Evolutionary conservation across 2,113 vertebrate species (phyloP), one percentile per base, ranked within the genome.

Genomic region (Paralichthys olivaceus): DNA sequence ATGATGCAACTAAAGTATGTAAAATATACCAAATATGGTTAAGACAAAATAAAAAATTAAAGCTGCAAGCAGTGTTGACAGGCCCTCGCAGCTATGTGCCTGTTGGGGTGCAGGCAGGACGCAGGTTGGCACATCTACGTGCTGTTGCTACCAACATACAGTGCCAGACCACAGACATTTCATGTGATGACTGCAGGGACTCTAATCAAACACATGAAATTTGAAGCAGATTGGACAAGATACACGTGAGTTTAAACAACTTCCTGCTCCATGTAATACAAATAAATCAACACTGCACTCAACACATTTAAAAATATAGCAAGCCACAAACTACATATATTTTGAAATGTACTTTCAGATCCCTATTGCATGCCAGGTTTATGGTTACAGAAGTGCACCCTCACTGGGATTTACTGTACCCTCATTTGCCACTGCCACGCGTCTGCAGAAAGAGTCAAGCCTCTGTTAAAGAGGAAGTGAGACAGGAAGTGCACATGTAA

Each of bases 391-490:
- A 66, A 63, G 57, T 79, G 40, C 23, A 65, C 56, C 8, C 1
- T 73, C 26, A 61, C 28, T 53, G 17, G 11, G 14, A 29, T 65
- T 66, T 60, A 74, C 40, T 40, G 23, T 63, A 58, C 43, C 34
- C 22, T 54, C n/a, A 77, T 77, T 59, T 59, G 32, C n/a, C 53
- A 51, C 37, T 19, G 9, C 51, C 32, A 60, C 53, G 69, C 13
- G 72, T 34, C 0, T 47, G 4, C 28, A n/a, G 5, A 54, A 66
- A 72, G 51, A 55, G 13, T 29, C 17, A 11, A 40, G 47, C 70
- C 37, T 77, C 32, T 61, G 70, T 72, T 78, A 71, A 78, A 81
- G 73, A 83, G 79, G 91, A 92, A 92, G 86, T 79, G 82, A 89
- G 59, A 87, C 79, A 76, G 76, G 77, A 90, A 88, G 72, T 53